Conservation (phyloP, 2,797 vertebrate genomes). For the Ispidina picta region DNA sequence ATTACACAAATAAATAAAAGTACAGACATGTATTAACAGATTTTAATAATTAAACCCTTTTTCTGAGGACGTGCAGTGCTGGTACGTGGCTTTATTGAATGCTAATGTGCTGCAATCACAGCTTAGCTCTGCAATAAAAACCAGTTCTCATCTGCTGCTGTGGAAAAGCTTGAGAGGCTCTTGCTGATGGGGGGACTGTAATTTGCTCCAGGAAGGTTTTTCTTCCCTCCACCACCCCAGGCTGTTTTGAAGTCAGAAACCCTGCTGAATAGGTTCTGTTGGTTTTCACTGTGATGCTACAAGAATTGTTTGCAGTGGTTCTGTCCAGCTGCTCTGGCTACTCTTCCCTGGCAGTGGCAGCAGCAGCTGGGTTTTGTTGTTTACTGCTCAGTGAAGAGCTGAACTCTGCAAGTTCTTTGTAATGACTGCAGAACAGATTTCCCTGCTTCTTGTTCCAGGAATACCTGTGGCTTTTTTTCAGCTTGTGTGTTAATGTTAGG, state of each 20-base stretch:
- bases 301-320: not conserved
- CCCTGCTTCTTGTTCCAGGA: not conserved
- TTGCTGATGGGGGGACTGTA: too few relatives aligned
- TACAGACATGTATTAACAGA: not conserved
- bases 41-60: not conserved
- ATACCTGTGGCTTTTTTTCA: not conserved
- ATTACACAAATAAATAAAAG: not conserved
- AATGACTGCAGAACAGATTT: not conserved
- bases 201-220: not conserved
- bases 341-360: not conserved
- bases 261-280: not conserved
- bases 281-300: not conserved
- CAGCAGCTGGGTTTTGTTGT: not conserved
- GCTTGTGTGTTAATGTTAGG: not conserved
- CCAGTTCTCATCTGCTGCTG: not conserved
- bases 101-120: not conserved
- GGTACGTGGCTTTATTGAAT: not conserved
- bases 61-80: not conserved
- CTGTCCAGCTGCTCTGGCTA: not conserved
- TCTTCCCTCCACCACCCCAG: not conserved
- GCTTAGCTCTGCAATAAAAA: not conserved
- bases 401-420: not conserved
- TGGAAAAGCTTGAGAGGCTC: not conserved
- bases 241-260: not conserved
- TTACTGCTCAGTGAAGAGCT: not conserved